A percentile compares a stretch with the other conserved stretches of the same genome.
phyloP scores from a whole-genome alignment of 2,113 vertebrate species.

The Monopterus albus region DNA sequence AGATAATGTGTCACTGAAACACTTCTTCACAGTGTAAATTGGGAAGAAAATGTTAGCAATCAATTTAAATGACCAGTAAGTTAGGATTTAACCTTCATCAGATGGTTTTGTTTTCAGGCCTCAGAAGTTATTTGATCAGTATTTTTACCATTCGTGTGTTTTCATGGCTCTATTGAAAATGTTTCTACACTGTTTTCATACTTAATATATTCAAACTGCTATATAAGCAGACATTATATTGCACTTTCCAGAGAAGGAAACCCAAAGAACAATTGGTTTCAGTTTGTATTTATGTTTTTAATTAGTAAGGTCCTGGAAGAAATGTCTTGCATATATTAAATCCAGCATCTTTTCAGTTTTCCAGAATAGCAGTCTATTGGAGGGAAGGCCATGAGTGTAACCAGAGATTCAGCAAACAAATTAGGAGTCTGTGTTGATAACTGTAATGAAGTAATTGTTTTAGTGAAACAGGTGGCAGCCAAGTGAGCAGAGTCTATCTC shows the following conservation, averaged over 20 bases:
- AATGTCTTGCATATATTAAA: background rate
- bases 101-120: conserved; percentile 3
- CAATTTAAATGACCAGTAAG: conserved; percentile 28
- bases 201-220: conserved; percentile 33
- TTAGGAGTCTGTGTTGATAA: conserved; percentile 44
- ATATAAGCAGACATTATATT: conserved; percentile 57
- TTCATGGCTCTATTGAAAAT: conserved; percentile 17
- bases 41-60: background rate
- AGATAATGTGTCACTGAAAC: background rate
- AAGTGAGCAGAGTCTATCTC: conserved; percentile 53
- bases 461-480: conserved; percentile 55
- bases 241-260: conserved; percentile 27
- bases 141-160: conserved; percentile 26
- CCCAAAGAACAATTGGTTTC: conserved; percentile 40
- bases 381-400: conserved; percentile 28
- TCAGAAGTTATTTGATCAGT: conserved; percentile 1
- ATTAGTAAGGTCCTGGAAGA: background rate
- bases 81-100: conserved; percentile 16
- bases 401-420: conserved; percentile 42
- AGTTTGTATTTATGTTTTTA: conserved; percentile 34
- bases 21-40: background rate
- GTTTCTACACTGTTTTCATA: conserved; percentile 26
- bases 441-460: conserved; percentile 49
- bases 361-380: conserved; percentile 28
- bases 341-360: conserved; percentile 26